phyloP scores from a whole-genome alignment of 2,113 vertebrate species.

The Petroica traversi region DNA sequence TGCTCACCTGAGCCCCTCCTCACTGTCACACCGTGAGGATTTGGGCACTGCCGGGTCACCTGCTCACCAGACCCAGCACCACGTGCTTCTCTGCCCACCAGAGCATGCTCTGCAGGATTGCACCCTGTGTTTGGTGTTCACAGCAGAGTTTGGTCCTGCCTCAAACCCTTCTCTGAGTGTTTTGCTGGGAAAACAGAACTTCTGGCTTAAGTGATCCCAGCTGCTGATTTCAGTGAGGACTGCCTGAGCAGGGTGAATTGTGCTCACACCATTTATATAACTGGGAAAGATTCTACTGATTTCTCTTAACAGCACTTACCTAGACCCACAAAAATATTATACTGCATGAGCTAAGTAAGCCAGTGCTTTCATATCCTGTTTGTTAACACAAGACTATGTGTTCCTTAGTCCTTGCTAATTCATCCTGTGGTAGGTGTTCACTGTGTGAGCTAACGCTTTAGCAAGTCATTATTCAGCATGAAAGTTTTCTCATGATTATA shows the following conservation, averaged over 20 bases:
- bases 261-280: neutral
- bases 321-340: neutral
- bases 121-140: neutral
- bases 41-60: neutral
- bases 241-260: neutral
- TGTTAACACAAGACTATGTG: neutral
- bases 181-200: neutral
- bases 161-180: neutral
- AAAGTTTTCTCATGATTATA: neutral
- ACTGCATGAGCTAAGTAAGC: neutral
- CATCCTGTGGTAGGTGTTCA: neutral
- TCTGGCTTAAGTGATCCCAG: neutral
- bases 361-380: neutral
- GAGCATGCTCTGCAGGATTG: no score
- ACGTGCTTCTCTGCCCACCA: neutral
- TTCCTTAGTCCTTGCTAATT: neutral
- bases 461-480: neutral
- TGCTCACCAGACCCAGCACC: neutral
- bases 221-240: neutral
- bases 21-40: neutral
- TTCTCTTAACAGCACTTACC: neutral
- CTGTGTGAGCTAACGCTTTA: neutral
- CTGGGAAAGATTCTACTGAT: neutral
- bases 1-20: neutral
- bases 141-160: neutral